phyloP scores from a whole-genome alignment of 2,888 invertebrate genomes.

The Aelia acuminata region DNA sequence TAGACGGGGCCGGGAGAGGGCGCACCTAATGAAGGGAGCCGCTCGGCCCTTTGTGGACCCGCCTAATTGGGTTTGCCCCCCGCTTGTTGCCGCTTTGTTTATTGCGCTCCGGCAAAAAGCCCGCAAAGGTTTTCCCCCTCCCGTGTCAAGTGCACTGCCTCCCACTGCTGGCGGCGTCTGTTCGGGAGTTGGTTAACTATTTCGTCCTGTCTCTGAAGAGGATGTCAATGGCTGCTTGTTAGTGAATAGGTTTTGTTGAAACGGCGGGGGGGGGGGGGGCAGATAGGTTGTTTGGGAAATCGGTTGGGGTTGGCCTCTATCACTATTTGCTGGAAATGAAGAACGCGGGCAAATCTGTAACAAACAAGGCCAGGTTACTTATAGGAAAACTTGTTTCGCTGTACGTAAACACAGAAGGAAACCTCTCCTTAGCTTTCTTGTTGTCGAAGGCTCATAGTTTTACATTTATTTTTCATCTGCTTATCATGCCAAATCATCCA shows the following conservation, averaged over 20 bases:
- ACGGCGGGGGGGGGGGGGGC: neutral
- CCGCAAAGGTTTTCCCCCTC: neutral
- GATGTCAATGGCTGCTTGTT: constrained; percentile 1
- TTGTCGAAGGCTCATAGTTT: no score
- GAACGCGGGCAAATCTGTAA: no score
- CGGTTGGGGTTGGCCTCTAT: no score
- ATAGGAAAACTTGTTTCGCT: no score
- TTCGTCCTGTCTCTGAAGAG: neutral
- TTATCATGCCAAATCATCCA: no score
- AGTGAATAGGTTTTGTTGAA: neutral
- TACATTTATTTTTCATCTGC: no score
- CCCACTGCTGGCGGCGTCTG: neutral
- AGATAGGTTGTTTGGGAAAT: no score
- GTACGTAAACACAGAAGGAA: no score
- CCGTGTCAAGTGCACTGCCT: constrained; percentile 40
- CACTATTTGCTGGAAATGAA: no score
- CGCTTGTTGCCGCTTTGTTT: constrained; percentile 15
- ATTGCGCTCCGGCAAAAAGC: constrained; percentile 18
- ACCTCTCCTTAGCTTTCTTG: no score
- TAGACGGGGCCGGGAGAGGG: neutral
- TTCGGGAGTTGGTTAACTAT: neutral
- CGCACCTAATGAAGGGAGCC: constrained; percentile 28
- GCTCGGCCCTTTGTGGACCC: neutral
- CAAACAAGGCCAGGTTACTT: no score
- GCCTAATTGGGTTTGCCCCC: constrained; percentile 21